Base-by-base conservation (phyloP, 1,140 invertebrate genomes). In the Achatina immaculata region DNA sequence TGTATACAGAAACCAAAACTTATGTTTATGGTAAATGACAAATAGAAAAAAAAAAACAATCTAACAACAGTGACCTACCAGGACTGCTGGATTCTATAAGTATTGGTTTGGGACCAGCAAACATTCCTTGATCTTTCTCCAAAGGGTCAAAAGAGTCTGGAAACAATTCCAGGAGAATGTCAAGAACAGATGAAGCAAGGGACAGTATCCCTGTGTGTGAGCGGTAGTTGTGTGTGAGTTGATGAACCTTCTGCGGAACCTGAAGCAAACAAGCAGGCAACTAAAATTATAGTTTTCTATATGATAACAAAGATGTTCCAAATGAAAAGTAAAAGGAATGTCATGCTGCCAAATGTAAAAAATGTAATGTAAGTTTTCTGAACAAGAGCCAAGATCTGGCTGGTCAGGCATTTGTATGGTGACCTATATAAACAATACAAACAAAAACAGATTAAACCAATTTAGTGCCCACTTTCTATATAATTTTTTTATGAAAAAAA, bases 61-160 rank as follows among this genome's bases (percentile, higher is more conserved):
- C 7, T 48, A 19, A 48, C 19, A 48, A 48, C 28, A 7, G 36
- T 16, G 4, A 76, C 74, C 66, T 69, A 21, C 51, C 42, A 34
- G 80, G 77, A 66, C 85, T 88, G 62, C 88, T 89, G 14, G 88
- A 89, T 72, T 90, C 87, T 34, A 90, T 78, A 21, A 90, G 65
- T 9, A 90, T 85, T 58, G 89, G 89, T 14, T 84, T 73, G 0
- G 89, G 89, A 40, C 89, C 89, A 62, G 85, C 48, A 81, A 90
- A 90, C 62, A 89, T 72, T 2, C 89, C 89, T 72, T 88, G 86
- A 78, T 90, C 89, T 69, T 86, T 88, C 31, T 88, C 71, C 43
- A 90, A 84, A 31, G 82, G 81, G 77, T 90, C 89, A 84, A 90
- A 90, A 0, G 89, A 89, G 36, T 90, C 88, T 40, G 89, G 89